Percentiles rank a stretch among this genome's conserved stretches.
phyloP scores from a whole-genome alignment of 2,888 invertebrate genomes.

The Orthosia gracilis region DNA sequence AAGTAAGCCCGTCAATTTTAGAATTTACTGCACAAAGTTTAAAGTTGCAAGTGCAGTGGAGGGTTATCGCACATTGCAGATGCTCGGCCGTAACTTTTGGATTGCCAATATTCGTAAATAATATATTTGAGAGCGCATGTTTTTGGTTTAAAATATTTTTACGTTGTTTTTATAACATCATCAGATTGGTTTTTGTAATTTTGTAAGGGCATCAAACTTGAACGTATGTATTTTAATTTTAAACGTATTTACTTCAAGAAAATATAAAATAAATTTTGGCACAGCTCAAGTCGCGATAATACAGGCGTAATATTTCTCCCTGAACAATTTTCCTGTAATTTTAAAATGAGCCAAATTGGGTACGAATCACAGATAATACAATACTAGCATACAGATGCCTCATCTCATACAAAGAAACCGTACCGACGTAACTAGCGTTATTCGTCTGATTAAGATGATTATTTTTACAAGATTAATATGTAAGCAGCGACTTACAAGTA shows the following conservation, averaged over 20 bases:
- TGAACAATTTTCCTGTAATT: neutral
- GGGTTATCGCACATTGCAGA: neutral
- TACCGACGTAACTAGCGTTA: too few relatives aligned
- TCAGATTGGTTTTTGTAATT: neutral
- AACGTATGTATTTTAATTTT: neutral
- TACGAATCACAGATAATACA: too few relatives aligned
- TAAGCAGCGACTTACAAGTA: too few relatives aligned
- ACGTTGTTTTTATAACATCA: neutral
- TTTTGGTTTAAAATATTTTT: constrained; percentile 9
- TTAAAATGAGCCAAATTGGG: neutral
- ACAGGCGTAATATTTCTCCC: too few relatives aligned
- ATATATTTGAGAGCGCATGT: constrained; percentile 6
- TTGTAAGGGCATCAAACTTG: neutral
- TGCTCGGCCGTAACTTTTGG: constrained; percentile 2
- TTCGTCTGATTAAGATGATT: too few relatives aligned
- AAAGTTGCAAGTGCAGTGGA: neutral
- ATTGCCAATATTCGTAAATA: constrained; percentile 6
- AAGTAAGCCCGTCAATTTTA: constrained; percentile 12
- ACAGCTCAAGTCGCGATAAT: neutral
- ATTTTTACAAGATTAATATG: too few relatives aligned
- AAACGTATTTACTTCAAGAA: neutral
- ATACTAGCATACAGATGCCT: too few relatives aligned
- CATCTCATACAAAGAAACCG: too few relatives aligned
- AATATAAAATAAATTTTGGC: neutral
- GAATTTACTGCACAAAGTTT: neutral